Evolutionary conservation across 2,888 invertebrate species (phyloP).

Genomic region (Amiota communis): DNA sequence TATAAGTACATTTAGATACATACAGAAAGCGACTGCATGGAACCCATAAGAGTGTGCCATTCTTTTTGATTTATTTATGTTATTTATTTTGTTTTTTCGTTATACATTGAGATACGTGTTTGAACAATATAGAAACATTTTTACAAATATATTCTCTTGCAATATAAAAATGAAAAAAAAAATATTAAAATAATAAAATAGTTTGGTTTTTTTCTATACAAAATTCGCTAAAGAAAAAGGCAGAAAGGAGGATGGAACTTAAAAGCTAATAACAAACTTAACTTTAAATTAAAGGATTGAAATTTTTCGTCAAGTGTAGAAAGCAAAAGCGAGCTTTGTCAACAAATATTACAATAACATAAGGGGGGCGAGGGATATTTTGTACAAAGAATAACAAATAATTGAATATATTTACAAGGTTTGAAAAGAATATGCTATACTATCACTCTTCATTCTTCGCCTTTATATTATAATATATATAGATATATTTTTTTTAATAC

Average conservation of each 20-base stretch:
- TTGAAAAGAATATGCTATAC: slow-evolving; percentile 63
- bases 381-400: slow-evolving; percentile 21
- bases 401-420: slow-evolving; percentile 8
- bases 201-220: slow-evolving; percentile 19
- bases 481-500: slow-evolving; percentile 58
- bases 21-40: slow-evolving; percentile 20
- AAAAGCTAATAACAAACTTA: slow-evolving; percentile 27
- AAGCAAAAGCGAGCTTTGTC: slow-evolving; percentile 15
- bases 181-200: slow-evolving; percentile 52
- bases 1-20: slow-evolving; percentile 32
- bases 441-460: slow-evolving; percentile 42
- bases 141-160: slow-evolving; percentile 55
- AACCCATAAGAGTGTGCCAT: slow-evolving; percentile 35
- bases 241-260: slow-evolving; percentile 45
- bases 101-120: slow-evolving; percentile 69
- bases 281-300: slow-evolving; percentile 3
- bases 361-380: too few species aligned
- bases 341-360: slow-evolving; percentile 21
- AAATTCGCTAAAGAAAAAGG: slow-evolving; percentile 29
- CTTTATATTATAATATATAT: slow-evolving; percentile 17
- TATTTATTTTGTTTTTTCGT: slow-evolving; percentile 46
- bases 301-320: slow-evolving; percentile 15
- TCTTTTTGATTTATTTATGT: slow-evolving; percentile 47
- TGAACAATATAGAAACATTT: slow-evolving; percentile 60
- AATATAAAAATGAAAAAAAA: slow-evolving; percentile 35